These are phyloP conservation scores for Sphaerolaimus hirsutus DNA, from an alignment of 2,888 invertebrate genomes.

Conservation along the genomic window DNA sequence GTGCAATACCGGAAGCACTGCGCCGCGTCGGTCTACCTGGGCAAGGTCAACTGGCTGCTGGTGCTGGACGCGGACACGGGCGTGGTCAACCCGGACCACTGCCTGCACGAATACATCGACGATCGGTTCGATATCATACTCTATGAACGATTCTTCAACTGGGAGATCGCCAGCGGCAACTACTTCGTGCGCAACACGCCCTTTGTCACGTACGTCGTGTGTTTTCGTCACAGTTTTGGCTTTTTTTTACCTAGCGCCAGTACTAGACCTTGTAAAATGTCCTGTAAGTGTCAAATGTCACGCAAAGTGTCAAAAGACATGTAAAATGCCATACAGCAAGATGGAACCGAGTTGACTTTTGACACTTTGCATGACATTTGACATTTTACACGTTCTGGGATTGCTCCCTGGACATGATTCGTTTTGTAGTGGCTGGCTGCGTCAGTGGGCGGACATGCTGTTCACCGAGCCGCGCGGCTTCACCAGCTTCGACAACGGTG, in stretches of 20 bases:
- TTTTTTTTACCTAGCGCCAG: too few species aligned
- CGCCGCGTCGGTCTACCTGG: constrained; percentile 18
- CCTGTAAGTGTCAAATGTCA: too few species aligned
- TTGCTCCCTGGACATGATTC: too few species aligned
- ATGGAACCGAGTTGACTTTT: too few species aligned
- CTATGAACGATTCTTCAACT: constrained; percentile 23
- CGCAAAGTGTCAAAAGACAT: too few species aligned
- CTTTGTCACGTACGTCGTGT: constrained; percentile 9
- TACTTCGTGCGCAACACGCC: constrained; percentile 16
- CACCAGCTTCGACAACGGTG: constrained; percentile 20
- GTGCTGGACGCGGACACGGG: constrained; percentile 22
- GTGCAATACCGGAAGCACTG: constrained; percentile 22
- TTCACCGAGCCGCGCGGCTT: constrained; percentile 14
- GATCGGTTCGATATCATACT: constrained; percentile 18
- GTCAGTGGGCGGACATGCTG: constrained; percentile 13
- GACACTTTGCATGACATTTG: too few species aligned
- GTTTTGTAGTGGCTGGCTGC: too few species aligned
- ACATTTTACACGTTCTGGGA: too few species aligned
- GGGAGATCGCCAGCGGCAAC: constrained; percentile 22
- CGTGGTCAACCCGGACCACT: constrained; percentile 14
- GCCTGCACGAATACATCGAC: constrained; percentile 19
- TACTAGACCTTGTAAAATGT: too few species aligned
- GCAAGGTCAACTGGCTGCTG: constrained; percentile 21
- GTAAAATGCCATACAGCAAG: too few species aligned
- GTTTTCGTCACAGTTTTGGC: too few species aligned